Base-by-base conservation (phyloP, 2,888 invertebrate species). In the Andrena marginata region DNA sequence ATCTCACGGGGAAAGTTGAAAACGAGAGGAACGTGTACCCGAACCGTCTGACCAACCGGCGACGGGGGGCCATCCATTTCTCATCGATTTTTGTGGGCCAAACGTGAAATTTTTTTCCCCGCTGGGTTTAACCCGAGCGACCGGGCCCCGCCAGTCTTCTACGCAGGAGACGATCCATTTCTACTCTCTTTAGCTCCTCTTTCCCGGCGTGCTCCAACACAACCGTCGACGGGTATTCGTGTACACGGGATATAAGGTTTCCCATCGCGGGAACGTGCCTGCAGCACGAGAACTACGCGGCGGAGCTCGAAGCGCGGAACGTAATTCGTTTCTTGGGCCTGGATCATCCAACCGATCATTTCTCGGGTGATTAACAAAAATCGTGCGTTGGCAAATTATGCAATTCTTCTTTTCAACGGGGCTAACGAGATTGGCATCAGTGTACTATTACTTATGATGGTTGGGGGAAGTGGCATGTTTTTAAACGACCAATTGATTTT, bases 161-260 rank as follows among this genome's bases (percentile, higher is more conserved):
- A 71, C 62, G 64, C 65, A 23, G 51, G 54, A 84, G 69, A 80
- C 74, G 78, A 84, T 76, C 78, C 65, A 68, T 76, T 68, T 73
- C 49, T 75, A 65, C 59, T 69, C 72, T 80, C 67, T 74, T 76
- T 68, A 29, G 29, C 56, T 65, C 67, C 56, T 78, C 73, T 83
- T 84, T 78, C 76, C 70, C 69, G 42, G 65, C 77, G 73, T 73
- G 80, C 54, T 48, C 56, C 59, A 68, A 60, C 76, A 56, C 65
- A 77, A 51, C 73, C 42, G 76, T 76, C 54, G 60, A 31, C 60
- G 70, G 62, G 63, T 60, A 83, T 86, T 1, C 75, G 35, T 60
- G 64, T 73, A 62, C 71, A 68, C 60, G 51, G 42, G 75, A 77
- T 84, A 81, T 77, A 82, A 81, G 84, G 67, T 81, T 86, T 86